Evolutionary conservation across 2,888 invertebrate species (phyloP).

Genomic region (Gerosis bhagava): DNA sequence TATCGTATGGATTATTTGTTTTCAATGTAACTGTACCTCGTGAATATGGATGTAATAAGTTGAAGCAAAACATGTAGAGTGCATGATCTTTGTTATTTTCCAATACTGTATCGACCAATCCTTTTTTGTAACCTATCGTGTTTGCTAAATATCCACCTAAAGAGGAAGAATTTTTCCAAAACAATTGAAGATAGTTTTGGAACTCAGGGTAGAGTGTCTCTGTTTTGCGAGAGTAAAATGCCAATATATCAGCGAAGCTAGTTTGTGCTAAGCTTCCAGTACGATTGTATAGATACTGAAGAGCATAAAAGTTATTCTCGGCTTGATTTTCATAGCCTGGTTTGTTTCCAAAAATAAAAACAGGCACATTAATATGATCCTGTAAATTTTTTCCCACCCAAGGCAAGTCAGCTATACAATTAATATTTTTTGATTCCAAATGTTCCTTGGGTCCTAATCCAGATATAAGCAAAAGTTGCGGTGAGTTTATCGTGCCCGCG

Average conservation of each 20-base stretch:
- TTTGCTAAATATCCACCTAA: background rate
- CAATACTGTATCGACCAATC: constrained; percentile 41
- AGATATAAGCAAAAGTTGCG: constrained; percentile 75
- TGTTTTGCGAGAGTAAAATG: constrained; percentile 47
- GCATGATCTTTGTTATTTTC: constrained; percentile 46
- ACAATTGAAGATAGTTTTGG: constrained; percentile 43
- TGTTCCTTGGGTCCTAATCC: constrained; percentile 72
- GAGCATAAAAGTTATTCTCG: constrained; percentile 48
- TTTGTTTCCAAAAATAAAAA: constrained; percentile 52
- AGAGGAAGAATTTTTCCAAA: constrained; percentile 49
- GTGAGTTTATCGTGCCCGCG: constrained; percentile 72
- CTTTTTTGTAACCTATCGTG: constrained; percentile 39
- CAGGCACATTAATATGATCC: constrained; percentile 68
- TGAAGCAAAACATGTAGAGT: constrained; percentile 52
- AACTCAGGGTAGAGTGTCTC: constrained; percentile 52
- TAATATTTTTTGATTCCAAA: constrained; percentile 53
- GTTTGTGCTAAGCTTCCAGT: constrained; percentile 72
- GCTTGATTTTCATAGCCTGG: constrained; percentile 42
- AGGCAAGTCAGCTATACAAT: constrained; percentile 55
- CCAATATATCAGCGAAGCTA: constrained; percentile 76
- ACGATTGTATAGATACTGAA: constrained; percentile 73
- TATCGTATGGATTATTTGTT: constrained; percentile 78
- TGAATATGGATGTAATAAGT: constrained; percentile 73
- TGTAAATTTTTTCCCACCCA: constrained; percentile 80
- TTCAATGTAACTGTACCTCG: constrained; percentile 79